Percentiles rank a stretch among this genome's conserved stretches.
phyloP scores from a whole-genome alignment of 2,113 vertebrate genomes.

The Mustela lutreola region DNA sequence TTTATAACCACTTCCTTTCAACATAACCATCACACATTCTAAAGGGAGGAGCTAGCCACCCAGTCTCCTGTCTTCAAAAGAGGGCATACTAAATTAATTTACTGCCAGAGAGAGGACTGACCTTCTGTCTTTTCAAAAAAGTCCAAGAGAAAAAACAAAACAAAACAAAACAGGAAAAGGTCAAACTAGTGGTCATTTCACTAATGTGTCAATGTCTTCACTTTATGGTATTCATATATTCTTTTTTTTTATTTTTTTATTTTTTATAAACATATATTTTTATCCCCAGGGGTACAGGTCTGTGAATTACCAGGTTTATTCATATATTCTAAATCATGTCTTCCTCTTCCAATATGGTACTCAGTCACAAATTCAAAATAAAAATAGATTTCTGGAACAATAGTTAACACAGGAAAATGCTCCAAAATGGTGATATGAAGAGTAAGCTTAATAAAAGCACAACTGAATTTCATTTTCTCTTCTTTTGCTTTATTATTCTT shows the following conservation, averaged over 20 bases:
- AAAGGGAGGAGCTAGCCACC: neutral
- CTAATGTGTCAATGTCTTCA: neutral
- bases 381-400: neutral
- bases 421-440: neutral
- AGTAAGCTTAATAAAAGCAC: neutral
- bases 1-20: constrained; percentile 61
- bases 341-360: neutral
- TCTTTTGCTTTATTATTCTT: neutral
- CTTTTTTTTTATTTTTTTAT: too few relatives aligned
- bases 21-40: neutral
- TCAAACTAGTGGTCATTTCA: constrained; percentile 18
- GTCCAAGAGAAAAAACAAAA: neutral
- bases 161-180: neutral
- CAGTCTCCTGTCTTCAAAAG: constrained; percentile 36
- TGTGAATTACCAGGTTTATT: neutral
- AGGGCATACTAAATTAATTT: constrained; percentile 64
- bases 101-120: constrained; percentile 28
- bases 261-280: too few relatives aligned
- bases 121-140: constrained; percentile 17
- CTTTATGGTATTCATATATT: neutral
- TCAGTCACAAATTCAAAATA: constrained; percentile 41
- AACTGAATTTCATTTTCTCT: constrained; percentile 12
- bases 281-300: too few relatives aligned
- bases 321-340: neutral
- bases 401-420: neutral